Evolutionary conservation across 2,888 invertebrate species (phyloP).

Genomic region (Lissocephala sabroskyi): DNA sequence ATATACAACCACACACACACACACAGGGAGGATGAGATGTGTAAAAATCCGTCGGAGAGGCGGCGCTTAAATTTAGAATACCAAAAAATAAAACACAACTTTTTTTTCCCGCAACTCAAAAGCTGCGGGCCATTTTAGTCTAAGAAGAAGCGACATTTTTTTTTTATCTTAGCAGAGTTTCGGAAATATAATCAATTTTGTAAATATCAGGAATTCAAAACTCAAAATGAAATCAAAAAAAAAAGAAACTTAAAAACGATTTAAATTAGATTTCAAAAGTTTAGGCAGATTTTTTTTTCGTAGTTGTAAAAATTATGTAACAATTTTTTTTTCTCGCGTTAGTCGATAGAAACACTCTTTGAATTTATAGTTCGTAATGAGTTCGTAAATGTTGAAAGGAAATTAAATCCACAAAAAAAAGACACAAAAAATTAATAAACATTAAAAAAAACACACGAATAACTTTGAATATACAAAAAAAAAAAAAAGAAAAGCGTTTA

Average conservation of each 20-base stretch:
- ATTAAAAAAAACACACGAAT: conserved; percentile 36
- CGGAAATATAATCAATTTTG: conserved; percentile 23
- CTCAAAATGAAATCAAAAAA: conserved; percentile 23
- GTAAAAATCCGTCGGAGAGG: too few species aligned
- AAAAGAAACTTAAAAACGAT: conserved; percentile 17
- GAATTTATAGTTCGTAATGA: conserved; percentile 59
- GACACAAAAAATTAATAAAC: conserved; percentile 15
- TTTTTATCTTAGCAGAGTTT: not conserved
- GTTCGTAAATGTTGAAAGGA: conserved; percentile 47
- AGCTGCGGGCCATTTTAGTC: conserved; percentile 27
- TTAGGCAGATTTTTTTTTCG: conserved; percentile 34
- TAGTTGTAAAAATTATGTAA: conserved; percentile 21
- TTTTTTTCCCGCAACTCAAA: conserved; percentile 32
- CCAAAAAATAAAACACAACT: not conserved
- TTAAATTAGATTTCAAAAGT: conserved; percentile 23
- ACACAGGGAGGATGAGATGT: too few species aligned
- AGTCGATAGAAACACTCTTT: conserved; percentile 31
- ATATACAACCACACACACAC: too few species aligned
- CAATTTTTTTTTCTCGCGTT: conserved; percentile 33
- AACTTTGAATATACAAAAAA: conserved; percentile 23
- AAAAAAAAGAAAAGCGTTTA: not conserved
- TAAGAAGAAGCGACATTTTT: not conserved
- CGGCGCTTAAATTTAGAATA: too few species aligned
- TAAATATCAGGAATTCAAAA: conserved; percentile 23
- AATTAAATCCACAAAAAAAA: conserved; percentile 15